Base-by-base conservation (phyloP, 2,888 invertebrate species). In the Blastobasis lacticolella region DNA sequence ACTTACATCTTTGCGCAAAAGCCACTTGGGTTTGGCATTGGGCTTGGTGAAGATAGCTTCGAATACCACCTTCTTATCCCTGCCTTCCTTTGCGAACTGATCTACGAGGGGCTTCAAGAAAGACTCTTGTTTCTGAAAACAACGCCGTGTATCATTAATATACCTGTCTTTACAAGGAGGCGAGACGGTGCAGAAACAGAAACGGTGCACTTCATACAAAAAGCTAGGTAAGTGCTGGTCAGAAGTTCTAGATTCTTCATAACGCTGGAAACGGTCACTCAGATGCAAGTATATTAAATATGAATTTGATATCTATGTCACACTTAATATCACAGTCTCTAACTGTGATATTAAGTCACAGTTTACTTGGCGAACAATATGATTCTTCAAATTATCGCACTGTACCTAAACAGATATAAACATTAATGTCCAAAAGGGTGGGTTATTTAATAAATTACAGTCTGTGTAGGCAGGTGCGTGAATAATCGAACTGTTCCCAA, bases 1-100 rank as follows among this genome's bases (percentile, higher is more conserved):
- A 92, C 95, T 92, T 90, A 96, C 97, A 89, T 97, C 96, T 88
- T 96, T 96, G 57, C 96, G 92, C 90, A 95, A 94, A 75, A 91
- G 92, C 97, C 97, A 97, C 84, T 95, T 96, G 6, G 96, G 95
- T 76, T 97, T 97, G 71, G 94, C 91, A 79, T 98, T 97, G n/a
- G 97, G 94, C 87, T 98, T 99, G 59, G 97, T 96, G 89, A 99
- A 99, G 75, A 95, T 94, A 57, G 95, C 96, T 81, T 97, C 96
- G 74, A 99, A 97, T 44, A 92, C 91, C 61, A 97, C 96, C 83
- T 96, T 96, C 81, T 97, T 97, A 83, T 98, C 98, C 84, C 97
- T 97, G 67, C 98, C 95, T 91, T 99, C 95, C 82, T 97, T 95
- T 63, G 95, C 95, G 76, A 94, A 94, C 87, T 96, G 94, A 89